phyloP scores from a whole-genome alignment of 2,113 vertebrate genomes.

The Myotis lucifugus region DNA sequence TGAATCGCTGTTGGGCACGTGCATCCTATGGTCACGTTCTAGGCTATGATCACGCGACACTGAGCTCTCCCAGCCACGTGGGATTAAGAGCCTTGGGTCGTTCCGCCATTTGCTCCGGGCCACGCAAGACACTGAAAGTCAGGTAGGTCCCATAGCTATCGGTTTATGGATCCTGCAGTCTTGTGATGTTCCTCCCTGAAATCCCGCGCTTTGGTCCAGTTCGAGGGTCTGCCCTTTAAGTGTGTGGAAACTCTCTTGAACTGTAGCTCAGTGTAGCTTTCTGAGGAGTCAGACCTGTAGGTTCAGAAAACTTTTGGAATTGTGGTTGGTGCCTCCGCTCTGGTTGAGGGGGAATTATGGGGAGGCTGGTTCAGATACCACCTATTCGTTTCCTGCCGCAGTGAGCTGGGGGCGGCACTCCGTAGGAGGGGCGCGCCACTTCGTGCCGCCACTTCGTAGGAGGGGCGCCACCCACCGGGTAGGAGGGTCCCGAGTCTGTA shows the following conservation, averaged over 20 bases:
- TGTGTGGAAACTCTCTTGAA: no score
- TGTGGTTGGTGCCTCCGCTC: fast-evolving
- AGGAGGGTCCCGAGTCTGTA: not conserved
- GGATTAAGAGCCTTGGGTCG: fast-evolving
- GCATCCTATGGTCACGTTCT: not conserved
- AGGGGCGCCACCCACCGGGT: not conserved
- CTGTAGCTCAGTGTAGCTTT: fast-evolving
- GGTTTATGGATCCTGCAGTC: not conserved
- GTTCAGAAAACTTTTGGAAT: not conserved
- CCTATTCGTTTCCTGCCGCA: fast-evolving
- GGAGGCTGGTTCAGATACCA: not conserved
- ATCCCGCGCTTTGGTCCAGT: fast-evolving
- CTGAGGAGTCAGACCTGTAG: not conserved
- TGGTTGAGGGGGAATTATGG: not conserved
- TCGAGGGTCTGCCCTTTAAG: not conserved
- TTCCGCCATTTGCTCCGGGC: fast-evolving
- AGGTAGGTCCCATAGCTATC: not conserved
- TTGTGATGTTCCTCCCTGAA: not conserved
- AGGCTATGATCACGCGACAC: not conserved
- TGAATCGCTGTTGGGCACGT: not conserved
- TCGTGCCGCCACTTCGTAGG: not conserved
- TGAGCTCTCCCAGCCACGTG: not conserved
- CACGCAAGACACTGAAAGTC: fast-evolving
- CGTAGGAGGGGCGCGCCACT: no score
- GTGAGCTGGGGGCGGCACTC: fast-evolving